phyloP scores from a whole-genome alignment of 23 tunicate species.

The Halocynthia roretzi region DNA sequence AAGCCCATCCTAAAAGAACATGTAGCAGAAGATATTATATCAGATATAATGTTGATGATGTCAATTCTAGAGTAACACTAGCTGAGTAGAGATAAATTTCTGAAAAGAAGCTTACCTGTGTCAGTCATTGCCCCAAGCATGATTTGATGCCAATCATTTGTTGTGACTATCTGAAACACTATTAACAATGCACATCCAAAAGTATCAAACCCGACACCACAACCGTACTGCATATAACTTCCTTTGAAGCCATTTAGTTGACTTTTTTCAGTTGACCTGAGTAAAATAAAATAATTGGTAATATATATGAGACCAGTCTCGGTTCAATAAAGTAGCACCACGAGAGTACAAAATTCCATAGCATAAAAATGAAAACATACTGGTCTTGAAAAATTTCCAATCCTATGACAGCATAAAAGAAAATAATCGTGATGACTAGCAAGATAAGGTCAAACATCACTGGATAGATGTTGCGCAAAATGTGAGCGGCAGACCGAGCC shows the following conservation, averaged over 20 bases:
- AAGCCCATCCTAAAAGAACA: constrained; percentile 53
- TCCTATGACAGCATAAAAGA: constrained; percentile 79
- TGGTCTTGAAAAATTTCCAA: constrained; percentile 85
- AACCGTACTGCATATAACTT: constrained; percentile 84
- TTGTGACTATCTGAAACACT: constrained; percentile 83
- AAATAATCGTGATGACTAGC: constrained; percentile 72
- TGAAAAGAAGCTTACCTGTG: constrained; percentile 38
- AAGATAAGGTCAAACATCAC: constrained; percentile 91
- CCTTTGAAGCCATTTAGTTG: constrained; percentile 50
- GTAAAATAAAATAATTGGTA: not conserved
- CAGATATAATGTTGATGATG: no score
- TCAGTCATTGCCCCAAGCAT: constrained; percentile 82
- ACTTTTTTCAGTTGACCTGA: constrained; percentile 50
- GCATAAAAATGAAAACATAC: constrained; percentile 26
- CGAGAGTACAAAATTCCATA: no score
- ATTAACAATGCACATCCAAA: constrained; percentile 87
- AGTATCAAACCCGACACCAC: constrained; percentile 87
- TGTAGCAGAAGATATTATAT: no score
- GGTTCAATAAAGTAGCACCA: no score
- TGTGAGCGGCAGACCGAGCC: constrained; percentile 58
- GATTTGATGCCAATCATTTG: constrained; percentile 98
- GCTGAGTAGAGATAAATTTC: not conserved
- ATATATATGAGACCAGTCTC: not conserved
- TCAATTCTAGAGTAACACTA: no score
- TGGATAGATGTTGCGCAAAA: constrained; percentile 77